Conservation (phyloP, 2,113 vertebrate genomes). For the Ranitomeya imitator region DNA sequence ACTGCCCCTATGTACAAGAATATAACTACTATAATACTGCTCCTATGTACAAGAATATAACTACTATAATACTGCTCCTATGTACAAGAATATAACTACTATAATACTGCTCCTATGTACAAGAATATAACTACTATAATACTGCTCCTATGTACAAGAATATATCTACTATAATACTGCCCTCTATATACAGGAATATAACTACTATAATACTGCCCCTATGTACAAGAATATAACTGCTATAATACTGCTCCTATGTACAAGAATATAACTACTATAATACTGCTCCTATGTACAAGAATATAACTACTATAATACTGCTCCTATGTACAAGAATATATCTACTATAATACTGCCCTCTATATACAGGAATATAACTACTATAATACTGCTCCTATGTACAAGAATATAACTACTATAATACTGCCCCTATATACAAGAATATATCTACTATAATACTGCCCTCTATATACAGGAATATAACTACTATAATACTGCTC, state of each 20-base stretch:
- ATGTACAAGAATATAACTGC: slow-evolving; percentile 10
- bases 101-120: not conserved
- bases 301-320: not conserved
- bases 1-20: slow-evolving; percentile 1
- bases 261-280: too few species aligned
- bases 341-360: slow-evolving; percentile 12
- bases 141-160: too few species aligned
- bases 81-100: slow-evolving; percentile 18
- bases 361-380: slow-evolving; percentile 9
- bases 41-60: not conserved
- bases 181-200: too few species aligned
- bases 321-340: slow-evolving; percentile 13
- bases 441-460: not conserved
- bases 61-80: not conserved
- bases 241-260: too few species aligned
- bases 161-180: too few species aligned
- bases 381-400: not conserved
- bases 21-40: slow-evolving; percentile 16
- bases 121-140: too few species aligned
- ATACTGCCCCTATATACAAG: too few species aligned
- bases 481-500: not conserved
- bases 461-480: not conserved
- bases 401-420: too few species aligned
- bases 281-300: too few species aligned
- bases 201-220: slow-evolving; percentile 3